These are phyloP conservation scores for Drosophila maculinotata DNA, from an alignment of 2,888 invertebrate species.

Conservation along the genomic window DNA sequence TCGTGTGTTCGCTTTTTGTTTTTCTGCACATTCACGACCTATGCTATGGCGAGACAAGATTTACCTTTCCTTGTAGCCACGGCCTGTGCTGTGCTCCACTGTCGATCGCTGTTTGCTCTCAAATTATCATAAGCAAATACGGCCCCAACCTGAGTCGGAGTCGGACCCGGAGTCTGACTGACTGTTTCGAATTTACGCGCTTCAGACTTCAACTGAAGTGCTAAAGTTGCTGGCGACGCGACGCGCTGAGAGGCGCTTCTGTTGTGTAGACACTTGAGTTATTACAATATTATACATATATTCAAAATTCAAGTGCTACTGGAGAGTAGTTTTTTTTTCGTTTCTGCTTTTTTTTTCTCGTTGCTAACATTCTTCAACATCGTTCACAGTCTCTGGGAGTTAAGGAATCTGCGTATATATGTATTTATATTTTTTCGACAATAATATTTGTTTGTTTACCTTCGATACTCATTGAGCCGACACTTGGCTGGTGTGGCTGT, in stretches of 20 bases:
- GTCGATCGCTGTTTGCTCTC: constrained; percentile 80
- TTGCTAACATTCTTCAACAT: constrained; percentile 31
- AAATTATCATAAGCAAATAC: constrained; percentile 84
- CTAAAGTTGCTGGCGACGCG: constrained; percentile 82
- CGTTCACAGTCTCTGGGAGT: constrained; percentile 26
- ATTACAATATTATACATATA: constrained; percentile 77
- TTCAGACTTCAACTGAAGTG: constrained; percentile 74
- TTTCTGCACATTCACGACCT: constrained; percentile 77
- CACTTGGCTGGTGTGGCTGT: constrained; percentile 49
- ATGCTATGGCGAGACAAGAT: constrained; percentile 54
- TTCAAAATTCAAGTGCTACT: constrained; percentile 79
- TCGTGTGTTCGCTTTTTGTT: constrained; percentile 81
- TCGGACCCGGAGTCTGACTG: constrained; percentile 19
- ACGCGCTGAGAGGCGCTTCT: constrained; percentile 74
- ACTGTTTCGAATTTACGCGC: constrained; percentile 68
- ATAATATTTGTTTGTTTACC: constrained; percentile 68
- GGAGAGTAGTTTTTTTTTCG: constrained; percentile 33
- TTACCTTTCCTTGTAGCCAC: constrained; percentile 45
- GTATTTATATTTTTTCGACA: constrained; percentile 44
- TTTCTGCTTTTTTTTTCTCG: not conserved
- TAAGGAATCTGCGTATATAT: constrained; percentile 46
- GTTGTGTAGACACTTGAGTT: constrained; percentile 76
- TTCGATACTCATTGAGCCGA: constrained; percentile 62
- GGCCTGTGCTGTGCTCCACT: constrained; percentile 45
- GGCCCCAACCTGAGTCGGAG: constrained; percentile 41